Conservation (phyloP, 2,888 invertebrate genomes). For the Epirrhoe alternata region DNA sequence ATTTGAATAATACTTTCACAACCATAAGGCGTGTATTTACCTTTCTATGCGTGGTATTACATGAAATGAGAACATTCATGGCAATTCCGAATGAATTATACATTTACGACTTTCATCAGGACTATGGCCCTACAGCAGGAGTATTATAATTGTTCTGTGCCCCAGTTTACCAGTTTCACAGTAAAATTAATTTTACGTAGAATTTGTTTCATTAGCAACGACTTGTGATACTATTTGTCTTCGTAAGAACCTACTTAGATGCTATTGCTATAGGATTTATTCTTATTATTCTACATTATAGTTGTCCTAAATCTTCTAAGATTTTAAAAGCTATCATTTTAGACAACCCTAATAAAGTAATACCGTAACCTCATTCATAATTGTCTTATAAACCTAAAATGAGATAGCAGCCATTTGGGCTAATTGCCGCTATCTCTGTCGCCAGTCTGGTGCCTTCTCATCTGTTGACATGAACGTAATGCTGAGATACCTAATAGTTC, state of each 20-base stretch:
- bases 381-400: background rate
- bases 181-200: constrained; percentile 3
- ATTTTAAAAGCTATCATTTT: background rate
- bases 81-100: constrained; percentile 36
- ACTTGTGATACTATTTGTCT: background rate
- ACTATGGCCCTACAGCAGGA: too few species aligned
- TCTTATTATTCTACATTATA: too few species aligned
- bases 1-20: background rate
- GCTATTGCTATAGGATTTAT: too few species aligned
- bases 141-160: background rate
- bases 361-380: background rate
- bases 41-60: background rate
- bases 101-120: constrained; percentile 28
- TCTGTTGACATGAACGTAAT: background rate
- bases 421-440: background rate
- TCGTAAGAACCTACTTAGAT: background rate
- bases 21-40: background rate
- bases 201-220: background rate
- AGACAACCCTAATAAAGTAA: background rate
- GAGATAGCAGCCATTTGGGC: background rate
- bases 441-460: background rate
- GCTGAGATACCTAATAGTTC: background rate
- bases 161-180: background rate
- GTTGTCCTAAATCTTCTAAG: background rate
- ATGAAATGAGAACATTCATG: constrained; percentile 13